Conservation (phyloP, 1,140 invertebrate genomes). For the Euwallacea fornicatus region DNA sequence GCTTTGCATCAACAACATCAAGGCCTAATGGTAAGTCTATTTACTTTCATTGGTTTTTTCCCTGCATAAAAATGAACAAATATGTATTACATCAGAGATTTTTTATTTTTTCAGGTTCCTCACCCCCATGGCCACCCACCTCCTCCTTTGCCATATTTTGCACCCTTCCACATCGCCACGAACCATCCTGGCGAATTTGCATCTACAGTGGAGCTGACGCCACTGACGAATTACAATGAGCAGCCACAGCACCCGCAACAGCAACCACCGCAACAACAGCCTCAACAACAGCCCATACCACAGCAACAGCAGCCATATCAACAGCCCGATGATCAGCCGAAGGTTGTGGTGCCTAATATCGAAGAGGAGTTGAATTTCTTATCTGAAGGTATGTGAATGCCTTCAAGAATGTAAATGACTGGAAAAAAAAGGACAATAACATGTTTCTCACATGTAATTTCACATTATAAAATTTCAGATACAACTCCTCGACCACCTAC, state of each 20-base stretch:
- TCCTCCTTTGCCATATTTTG: slow-evolving; percentile 65
- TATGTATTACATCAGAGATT: background rate
- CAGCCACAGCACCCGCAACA: slow-evolving; percentile 38
- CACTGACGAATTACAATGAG: slow-evolving; percentile 62
- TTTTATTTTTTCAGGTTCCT: slow-evolving; percentile 52
- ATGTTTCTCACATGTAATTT: background rate
- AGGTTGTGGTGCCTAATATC: slow-evolving; percentile 83
- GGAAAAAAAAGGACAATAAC: background rate
- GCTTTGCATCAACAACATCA: slow-evolving; percentile 62
- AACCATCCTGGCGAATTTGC: slow-evolving; percentile 65
- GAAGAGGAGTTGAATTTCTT: slow-evolving; percentile 81
- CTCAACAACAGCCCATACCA: slow-evolving; percentile 37
- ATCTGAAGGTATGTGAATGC: slow-evolving; percentile 57
- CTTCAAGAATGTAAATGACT: too few species aligned
- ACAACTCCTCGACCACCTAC: slow-evolving; percentile 44
- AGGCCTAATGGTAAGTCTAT: slow-evolving; percentile 40
- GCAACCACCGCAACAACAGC: slow-evolving; percentile 47
- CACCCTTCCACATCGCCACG: slow-evolving; percentile 64
- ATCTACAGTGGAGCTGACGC: slow-evolving; percentile 65
- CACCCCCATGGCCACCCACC: slow-evolving; percentile 63
- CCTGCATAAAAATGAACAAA: background rate
- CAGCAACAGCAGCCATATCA: slow-evolving; percentile 45
- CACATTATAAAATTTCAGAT: slow-evolving; percentile 32
- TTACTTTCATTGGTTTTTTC: background rate
- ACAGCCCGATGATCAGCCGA: slow-evolving; percentile 68